Base-by-base conservation (phyloP, 2,113 vertebrate species). In the Vidua macroura region DNA sequence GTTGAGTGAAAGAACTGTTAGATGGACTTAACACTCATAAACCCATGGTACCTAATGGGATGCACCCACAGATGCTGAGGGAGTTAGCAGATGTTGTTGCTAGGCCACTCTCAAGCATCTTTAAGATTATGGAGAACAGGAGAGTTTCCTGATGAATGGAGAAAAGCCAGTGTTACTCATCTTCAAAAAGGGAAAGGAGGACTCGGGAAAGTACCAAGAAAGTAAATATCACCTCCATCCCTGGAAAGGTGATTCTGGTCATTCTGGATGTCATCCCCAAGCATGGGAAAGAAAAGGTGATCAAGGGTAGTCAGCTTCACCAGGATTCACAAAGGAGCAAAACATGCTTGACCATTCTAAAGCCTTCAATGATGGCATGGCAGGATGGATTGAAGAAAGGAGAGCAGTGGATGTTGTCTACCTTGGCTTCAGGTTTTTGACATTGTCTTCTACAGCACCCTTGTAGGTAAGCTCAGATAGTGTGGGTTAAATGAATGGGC, bases 151-250 rank as follows among this genome's bases (percentile, higher is more conserved):
- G 30, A 30, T 30, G 41, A 24, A 23, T 35, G 20, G 8, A 46
- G 23, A 78, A 78, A 62, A 53, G 10, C 5, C 20, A n/a, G 15
- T 7, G 15, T 20, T 62, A 25, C 8, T 48, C 13, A 41, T 41
- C 41, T n/a, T 87, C 20, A 48, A 41, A 70, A n/a, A 21, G 3
- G 24, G 25, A 59, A 68, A 59, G 31, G 11, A 59, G 7, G 7
- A n/a, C 28, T 10, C 0, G 0, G 5, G 28, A 20, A 62, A 48
- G 25, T 23, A 25, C 8, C 0, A 2, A 20, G 46, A 83, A 60
- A 37, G 27, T 28, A 23, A 70, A 20, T 13, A 23, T 13, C 24
- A 28, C 6, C 6, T 60, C 9, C 8, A 4, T 19, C 23, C 19
- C 48, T 39, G 46, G 10, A 62, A 62, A 25, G 19, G 23, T 30